Evolutionary conservation across 2,888 invertebrate genomes (phyloP), one percentile per base, ranked within the genome.

Genomic region (Hoplodrina ambigua): DNA sequence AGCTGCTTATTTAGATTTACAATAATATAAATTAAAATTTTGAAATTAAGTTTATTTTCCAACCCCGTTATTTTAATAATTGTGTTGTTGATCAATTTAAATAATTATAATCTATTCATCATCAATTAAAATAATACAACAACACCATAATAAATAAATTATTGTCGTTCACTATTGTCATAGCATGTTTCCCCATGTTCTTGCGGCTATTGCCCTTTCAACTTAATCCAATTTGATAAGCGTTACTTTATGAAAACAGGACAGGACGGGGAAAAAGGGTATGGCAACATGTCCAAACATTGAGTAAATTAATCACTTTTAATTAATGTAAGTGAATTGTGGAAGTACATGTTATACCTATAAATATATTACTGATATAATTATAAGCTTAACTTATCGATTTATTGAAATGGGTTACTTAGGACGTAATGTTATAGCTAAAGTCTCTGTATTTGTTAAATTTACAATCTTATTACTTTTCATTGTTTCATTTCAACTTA

Each of bases 221-320:
- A 82, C 76, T 72, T 86, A 89, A 87, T 89, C 83, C 84, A 86
- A 86, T 87, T 88, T 87, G 76, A 81, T 78, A 81, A 81, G 81
- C 86, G 81, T 86, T 86, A 87, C 83, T 83, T 86, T 85, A 87
- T 86, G 85, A 85, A 87, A 79, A 81, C 63, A 61, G 60, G 64
- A 84, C 86, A 76, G 77, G 84, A 85, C 82, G 75, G 84, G 81
- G 79, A 86, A 88, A 84, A 85, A 83, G 84, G 82, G 79, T 85
- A 82, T 78, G 79, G 81, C 78, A 74, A 75, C 75, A 71, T 75
- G 72, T 81, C 63, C 58, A 64, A 81, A 73, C 82, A 78, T 69
- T 75, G 83, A 69, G 68, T 79, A 79, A 53, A 75, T 80, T 80
- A 72, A 79, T 75, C 69, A 75, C 62, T 78, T 63, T 41, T 70